phyloP scores from a whole-genome alignment of 2,113 vertebrate species.

The Potamarius usumacintae region DNA sequence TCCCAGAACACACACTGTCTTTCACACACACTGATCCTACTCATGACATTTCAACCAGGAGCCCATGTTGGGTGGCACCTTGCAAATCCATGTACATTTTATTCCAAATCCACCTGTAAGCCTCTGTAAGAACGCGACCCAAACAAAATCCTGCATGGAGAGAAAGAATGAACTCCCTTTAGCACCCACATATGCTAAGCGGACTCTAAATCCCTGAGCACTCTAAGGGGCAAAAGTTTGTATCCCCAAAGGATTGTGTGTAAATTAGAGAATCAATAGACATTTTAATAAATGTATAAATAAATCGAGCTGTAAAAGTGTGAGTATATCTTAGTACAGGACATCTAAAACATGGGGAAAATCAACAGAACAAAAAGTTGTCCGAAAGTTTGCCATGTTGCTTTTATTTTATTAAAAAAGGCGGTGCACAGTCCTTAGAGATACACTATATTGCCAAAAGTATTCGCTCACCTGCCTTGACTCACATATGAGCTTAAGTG shows the following conservation, averaged over 20 bases:
- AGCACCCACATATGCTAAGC: neutral
- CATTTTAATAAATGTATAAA: no score
- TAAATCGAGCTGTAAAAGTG: no score
- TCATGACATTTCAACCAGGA: neutral
- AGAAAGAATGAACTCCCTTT: neutral
- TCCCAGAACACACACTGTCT: neutral
- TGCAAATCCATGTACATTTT: constrained; percentile 35
- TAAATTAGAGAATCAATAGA: no score
- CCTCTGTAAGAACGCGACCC: constrained; percentile 32
- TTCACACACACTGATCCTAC: neutral
- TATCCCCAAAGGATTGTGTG: no score
- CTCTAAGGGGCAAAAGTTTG: neutral
- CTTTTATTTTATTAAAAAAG: neutral
- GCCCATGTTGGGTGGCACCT: neutral
- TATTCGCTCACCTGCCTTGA: no score
- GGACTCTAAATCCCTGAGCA: neutral
- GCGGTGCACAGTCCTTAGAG: neutral
- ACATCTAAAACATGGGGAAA: no score
- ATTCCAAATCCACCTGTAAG: constrained; percentile 40
- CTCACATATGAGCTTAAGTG: no score
- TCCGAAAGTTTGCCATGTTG: neutral
- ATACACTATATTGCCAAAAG: no score
- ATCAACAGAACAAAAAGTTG: neutral
- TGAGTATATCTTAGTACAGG: no score
- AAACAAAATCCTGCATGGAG: constrained; percentile 18